Conservation (phyloP, 2,113 vertebrate genomes). For the Tragelaphus imberbis region DNA sequence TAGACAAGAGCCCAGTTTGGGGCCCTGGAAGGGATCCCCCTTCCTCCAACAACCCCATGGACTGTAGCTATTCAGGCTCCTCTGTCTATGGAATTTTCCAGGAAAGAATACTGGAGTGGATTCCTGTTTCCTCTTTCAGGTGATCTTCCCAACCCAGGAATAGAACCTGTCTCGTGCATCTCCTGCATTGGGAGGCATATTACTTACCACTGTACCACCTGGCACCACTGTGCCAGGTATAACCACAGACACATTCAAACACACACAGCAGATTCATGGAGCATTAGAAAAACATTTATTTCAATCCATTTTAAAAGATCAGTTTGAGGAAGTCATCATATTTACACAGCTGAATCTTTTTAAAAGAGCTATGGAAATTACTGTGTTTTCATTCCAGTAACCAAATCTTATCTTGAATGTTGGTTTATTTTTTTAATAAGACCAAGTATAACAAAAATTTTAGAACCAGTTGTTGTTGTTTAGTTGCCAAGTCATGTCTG, state of each 20-base stretch:
- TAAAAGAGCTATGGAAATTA: neutral
- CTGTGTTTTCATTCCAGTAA: neutral
- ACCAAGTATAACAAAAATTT: neutral
- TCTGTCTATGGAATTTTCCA: neutral
- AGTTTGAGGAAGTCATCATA: neutral
- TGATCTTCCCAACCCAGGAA: neutral
- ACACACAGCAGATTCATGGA: neutral
- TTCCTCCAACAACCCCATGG: neutral
- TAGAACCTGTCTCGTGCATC: neutral
- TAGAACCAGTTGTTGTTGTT: neutral
- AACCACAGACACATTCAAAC: neutral
- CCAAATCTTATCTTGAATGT: neutral
- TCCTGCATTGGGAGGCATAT: neutral
- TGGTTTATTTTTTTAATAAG: neutral
- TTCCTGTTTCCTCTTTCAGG: neutral
- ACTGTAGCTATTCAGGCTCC: neutral
- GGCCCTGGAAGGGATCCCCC: neutral
- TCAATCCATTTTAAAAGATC: neutral
- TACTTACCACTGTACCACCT: neutral
- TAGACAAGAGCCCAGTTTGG: neutral
- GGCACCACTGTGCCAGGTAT: no score
- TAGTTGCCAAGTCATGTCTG: neutral
- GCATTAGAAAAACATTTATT: neutral
- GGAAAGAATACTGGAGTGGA: neutral
- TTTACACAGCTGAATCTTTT: neutral